Evolutionary conservation across 1,140 invertebrate genomes (phyloP), one percentile per base, ranked within the genome.

Genomic region (Physella acuta): DNA sequence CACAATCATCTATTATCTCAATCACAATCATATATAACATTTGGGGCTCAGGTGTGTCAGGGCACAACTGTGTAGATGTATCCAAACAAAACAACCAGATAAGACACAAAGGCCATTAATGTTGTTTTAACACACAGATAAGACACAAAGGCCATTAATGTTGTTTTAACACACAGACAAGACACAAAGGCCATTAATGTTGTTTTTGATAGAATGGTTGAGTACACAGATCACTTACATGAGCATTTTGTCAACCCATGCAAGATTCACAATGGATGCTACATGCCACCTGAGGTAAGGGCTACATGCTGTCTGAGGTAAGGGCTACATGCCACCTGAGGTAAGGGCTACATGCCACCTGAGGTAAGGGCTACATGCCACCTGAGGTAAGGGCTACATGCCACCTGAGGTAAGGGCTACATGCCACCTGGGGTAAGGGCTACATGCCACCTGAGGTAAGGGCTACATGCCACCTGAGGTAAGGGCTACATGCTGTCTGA

Each of bases 221-320:
- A 97, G 83, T 95, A 91, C 81, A 91, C 94, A 0, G 92, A 94
- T 81, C 93, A 95, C 79, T 90, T 95, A 73, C 92, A 94, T 76
- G 91, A 95, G 73, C 92, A 95, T 78, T 94, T 96, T 82, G 87
- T 88, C 51, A 82, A 90, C 75, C 93, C 93, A 0, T 88, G 89
- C n/a, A 73, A 87, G 4, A 87, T 95, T 0, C 79, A 78, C 59
- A 88, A 91, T 75, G 92, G 90, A 3, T 84, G 86, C 76, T 95
- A 95, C 78, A 82, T 89, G 59, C 87, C 89, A n/a, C 93, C 93
- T 26, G 87, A 84, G 85, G 91, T 92, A 83, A 81, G 20, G 58
- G 36, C 24, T 39, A n/a, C 0, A 11, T 11, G 39, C 8, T 44
- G 8, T 44, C 39, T 44, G 20, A 44, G 39, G 39, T 20, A 44